Conservation (phyloP, 1,140 invertebrate genomes). For the Epicauta chinensis region DNA sequence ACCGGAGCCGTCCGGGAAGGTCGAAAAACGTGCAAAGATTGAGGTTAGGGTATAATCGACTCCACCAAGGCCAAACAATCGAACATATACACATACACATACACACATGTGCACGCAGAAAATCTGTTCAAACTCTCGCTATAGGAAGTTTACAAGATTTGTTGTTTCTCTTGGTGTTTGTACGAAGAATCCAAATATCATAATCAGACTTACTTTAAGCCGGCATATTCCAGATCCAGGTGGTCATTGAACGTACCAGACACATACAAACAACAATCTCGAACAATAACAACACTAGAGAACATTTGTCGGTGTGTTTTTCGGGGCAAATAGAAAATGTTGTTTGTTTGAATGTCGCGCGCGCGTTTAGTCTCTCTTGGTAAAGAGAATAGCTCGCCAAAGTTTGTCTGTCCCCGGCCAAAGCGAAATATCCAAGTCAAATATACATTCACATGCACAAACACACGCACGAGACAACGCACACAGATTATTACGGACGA, state of each 20-base stretch:
- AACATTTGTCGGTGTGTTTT: not conserved
- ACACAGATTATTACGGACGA: no score
- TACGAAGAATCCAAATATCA: no score
- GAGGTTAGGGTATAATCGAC: conserved; percentile 5
- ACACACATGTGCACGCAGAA: not conserved
- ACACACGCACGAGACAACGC: no score
- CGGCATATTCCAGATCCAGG: not conserved
- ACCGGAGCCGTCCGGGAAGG: not conserved
- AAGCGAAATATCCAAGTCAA: conserved; percentile 3
- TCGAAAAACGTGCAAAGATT: conserved; percentile 13
- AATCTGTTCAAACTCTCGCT: no score
- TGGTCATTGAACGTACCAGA: not conserved
- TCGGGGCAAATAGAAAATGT: no score
- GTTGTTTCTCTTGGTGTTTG: no score
- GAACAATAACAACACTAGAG: conserved; percentile 1
- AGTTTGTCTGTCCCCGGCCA: conserved; percentile 1
- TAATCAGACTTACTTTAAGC: no score
- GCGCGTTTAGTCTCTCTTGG: no score
- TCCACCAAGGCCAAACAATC: conserved; percentile 9
- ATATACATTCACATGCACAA: not conserved
- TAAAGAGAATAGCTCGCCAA: conserved; percentile 1
- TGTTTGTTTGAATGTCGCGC: no score
- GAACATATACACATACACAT: not conserved
- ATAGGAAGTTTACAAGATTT: no score
- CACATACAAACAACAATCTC: not conserved